Conservation (phyloP, 2,888 invertebrate species). For the Oligia latruncula region DNA sequence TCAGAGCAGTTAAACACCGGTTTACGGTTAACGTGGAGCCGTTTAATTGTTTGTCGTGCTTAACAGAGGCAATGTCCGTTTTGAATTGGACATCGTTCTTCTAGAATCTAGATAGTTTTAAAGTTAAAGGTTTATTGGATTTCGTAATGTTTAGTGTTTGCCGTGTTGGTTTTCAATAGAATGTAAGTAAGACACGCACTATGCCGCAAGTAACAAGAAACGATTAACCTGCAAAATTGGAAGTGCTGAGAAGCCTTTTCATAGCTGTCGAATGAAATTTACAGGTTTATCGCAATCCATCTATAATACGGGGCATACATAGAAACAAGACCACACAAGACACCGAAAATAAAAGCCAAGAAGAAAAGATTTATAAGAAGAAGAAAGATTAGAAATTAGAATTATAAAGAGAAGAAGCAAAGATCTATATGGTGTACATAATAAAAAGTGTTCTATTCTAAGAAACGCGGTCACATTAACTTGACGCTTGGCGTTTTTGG, state of each 20-base stretch:
- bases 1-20: conserved; percentile 62
- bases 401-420: too few relatives aligned
- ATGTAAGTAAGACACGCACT: conserved; percentile 10
- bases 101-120: conserved; percentile 27
- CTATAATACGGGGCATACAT: background rate
- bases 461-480: background rate
- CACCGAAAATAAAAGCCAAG: background rate
- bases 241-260: background rate
- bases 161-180: conserved; percentile 10
- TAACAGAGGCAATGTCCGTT: conserved; percentile 19
- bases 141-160: conserved; percentile 2
- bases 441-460: background rate
- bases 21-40: conserved; percentile 63
- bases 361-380: background rate
- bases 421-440: background rate
- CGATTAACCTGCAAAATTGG: background rate
- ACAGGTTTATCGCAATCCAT: background rate
- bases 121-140: conserved; percentile 44
- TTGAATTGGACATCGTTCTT: conserved; percentile 43
- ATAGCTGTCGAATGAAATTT: background rate
- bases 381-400: too few relatives aligned
- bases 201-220: background rate
- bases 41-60: conserved; percentile 49
- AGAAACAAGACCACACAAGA: background rate
- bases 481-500: too few relatives aligned